Evolutionary conservation across 2,113 vertebrate genomes (phyloP).

Genomic region (Melanocharis versteri): DNA sequence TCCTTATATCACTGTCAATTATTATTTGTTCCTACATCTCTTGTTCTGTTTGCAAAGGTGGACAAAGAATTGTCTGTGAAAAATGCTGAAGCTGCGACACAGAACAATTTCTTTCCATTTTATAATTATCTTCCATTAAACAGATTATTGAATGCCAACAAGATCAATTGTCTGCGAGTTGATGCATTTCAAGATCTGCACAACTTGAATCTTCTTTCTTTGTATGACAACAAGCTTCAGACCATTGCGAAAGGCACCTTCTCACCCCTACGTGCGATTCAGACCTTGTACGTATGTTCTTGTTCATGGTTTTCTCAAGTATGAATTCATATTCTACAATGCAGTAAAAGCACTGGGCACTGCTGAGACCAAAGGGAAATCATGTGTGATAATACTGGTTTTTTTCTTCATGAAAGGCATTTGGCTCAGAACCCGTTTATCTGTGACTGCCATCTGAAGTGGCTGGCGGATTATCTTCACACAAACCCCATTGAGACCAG

Average conservation of each 20-base stretch:
- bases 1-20: neutral
- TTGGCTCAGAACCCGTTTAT: conserved; percentile 99
- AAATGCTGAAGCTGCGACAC: neutral
- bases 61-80: neutral
- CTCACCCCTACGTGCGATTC: conserved; percentile 90
- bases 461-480: conserved; percentile 98
- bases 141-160: conserved; percentile 98
- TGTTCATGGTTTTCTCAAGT: neutral
- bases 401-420: conserved; percentile 80
- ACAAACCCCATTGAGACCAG: conserved; percentile 99
- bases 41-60: neutral
- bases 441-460: conserved; percentile 99
- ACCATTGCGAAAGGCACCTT: conserved; percentile 98
- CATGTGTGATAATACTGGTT: conserved; percentile 43
- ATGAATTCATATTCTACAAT: neutral
- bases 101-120: neutral
- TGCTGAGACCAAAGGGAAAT: conserved; percentile 30
- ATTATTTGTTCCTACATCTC: neutral
- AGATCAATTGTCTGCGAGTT: conserved; percentile 96
- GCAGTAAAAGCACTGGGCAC: neutral
- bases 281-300: conserved; percentile 88
- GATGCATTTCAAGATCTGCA: conserved; percentile 99
- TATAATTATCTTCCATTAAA: conserved; percentile 49
- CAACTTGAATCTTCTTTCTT: conserved; percentile 96
- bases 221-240: conserved; percentile 99